These are phyloP conservation scores for Carcharodon carcharias DNA, from an alignment of 2,797 vertebrate species.

Conservation along the genomic window DNA sequence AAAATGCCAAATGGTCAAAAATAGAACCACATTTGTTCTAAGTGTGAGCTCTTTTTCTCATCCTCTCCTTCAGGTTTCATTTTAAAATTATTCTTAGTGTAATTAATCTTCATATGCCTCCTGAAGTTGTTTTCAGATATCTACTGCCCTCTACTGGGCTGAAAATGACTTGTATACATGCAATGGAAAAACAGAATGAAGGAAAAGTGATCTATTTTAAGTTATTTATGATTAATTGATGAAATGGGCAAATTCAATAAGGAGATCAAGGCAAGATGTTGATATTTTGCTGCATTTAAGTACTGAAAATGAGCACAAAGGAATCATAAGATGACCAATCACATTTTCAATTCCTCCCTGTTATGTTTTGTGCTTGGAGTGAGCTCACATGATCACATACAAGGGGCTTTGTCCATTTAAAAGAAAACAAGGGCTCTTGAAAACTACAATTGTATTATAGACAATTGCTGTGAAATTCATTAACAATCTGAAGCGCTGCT, in stretches of 20 bases:
- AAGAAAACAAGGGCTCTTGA: constrained; percentile 28
- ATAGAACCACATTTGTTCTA: not conserved
- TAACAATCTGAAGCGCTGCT: not conserved
- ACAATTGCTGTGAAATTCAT: constrained; percentile 3
- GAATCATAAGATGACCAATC: not conserved
- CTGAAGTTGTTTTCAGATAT: not conserved
- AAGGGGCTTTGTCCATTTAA: constrained; percentile 3
- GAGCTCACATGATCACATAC: constrained; percentile 11
- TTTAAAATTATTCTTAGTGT: not conserved
- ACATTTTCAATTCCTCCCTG: constrained; percentile 1
- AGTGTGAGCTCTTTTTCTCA: not conserved
- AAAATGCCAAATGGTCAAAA: not conserved
- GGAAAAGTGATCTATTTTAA: not conserved
- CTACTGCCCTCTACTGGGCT: constrained; percentile 18
- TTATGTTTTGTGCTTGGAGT: not conserved
- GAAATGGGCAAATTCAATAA: not conserved
- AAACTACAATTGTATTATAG: constrained; percentile 7
- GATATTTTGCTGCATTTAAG: too few relatives aligned
- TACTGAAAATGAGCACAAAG: not conserved
- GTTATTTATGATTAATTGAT: not conserved
- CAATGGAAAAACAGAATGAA: not conserved
- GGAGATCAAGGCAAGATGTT: not conserved
- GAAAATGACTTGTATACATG: not conserved
- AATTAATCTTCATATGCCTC: not conserved
- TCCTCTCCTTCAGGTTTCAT: not conserved